Conservation (phyloP, 1,140 invertebrate species). For the Leptoteleia sp. region DNA sequence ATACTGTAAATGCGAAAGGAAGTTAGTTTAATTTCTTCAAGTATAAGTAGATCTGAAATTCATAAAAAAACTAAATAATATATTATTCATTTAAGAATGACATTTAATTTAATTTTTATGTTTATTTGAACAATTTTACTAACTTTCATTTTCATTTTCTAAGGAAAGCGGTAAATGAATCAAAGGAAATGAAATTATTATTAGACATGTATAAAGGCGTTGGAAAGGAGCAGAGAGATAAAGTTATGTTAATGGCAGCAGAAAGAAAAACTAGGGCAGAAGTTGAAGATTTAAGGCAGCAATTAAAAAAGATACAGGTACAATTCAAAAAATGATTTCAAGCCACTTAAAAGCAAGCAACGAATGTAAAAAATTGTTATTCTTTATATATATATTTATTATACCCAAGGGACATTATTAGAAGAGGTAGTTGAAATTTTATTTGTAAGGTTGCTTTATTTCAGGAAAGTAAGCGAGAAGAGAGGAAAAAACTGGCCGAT, state of each 20-base stretch:
- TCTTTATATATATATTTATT: too few relatives aligned
- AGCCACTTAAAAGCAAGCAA: too few relatives aligned
- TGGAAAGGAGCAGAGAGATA: slow-evolving; percentile 97
- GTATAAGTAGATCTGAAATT: too few relatives aligned
- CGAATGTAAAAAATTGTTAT: too few relatives aligned
- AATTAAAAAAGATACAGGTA: slow-evolving; percentile 91
- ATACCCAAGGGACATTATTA: slow-evolving; percentile 32
- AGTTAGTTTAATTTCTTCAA: too few relatives aligned
- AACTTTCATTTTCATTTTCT: too few relatives aligned
- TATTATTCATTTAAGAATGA: too few relatives aligned
- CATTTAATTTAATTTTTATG: too few relatives aligned
- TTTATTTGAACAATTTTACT: too few relatives aligned
- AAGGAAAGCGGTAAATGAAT: slow-evolving; percentile 95
- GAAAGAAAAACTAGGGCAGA: slow-evolving; percentile 95
- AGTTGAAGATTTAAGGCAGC: slow-evolving; percentile 92
- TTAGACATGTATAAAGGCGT: slow-evolving; percentile 98
- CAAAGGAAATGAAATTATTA: slow-evolving; percentile 95
- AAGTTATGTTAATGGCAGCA: slow-evolving; percentile 96
- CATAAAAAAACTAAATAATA: too few relatives aligned
- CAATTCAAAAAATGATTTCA: slow-evolving; percentile 25
- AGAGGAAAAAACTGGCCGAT: slow-evolving; percentile 94
- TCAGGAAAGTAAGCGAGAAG: slow-evolving; percentile 94
- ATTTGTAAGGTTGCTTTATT: slow-evolving; percentile 64
- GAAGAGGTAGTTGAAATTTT: slow-evolving; percentile 48
- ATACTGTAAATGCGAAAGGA: too few relatives aligned